phyloP scores from a whole-genome alignment of 2,797 vertebrate genomes.

The Eremophila alpestris region DNA sequence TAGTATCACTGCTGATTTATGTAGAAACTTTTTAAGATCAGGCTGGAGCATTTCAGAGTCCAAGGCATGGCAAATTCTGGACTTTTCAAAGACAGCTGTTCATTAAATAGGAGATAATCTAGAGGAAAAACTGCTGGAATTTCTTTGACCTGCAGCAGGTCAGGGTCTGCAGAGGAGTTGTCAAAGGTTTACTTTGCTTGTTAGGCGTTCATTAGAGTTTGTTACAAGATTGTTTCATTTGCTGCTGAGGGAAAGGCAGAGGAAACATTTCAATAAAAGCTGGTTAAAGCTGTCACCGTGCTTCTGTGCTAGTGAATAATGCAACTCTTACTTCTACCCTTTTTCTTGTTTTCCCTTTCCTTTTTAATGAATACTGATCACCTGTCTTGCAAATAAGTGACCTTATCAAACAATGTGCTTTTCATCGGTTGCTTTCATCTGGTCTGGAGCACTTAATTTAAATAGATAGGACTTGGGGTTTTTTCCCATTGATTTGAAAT shows the following conservation, averaged over 20 bases:
- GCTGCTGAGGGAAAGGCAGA: background rate
- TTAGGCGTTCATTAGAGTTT: background rate
- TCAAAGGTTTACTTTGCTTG: background rate
- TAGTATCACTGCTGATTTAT: background rate
- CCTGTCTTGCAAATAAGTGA: slow-evolving; percentile 18
- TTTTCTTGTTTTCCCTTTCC: background rate
- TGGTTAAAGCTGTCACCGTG: background rate
- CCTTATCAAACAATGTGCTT: background rate
- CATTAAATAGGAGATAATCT: background rate
- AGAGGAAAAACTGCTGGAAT: background rate
- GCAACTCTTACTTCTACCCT: background rate
- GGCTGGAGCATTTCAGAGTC: background rate
- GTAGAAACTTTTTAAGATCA: background rate
- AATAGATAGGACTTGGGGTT: background rate
- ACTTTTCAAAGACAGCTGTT: background rate
- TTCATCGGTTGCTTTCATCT: slow-evolving; percentile 1
- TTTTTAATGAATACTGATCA: slow-evolving; percentile 11
- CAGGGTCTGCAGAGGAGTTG: background rate
- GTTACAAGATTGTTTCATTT: background rate
- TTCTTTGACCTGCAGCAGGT: background rate
- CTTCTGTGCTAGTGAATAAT: background rate
- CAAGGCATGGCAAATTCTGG: background rate
- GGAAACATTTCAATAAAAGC: background rate
- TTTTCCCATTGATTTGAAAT: background rate
- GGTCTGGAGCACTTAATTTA: background rate